Conservation (phyloP, 2,888 invertebrate species). For the Orthonychiurus folsomi region DNA sequence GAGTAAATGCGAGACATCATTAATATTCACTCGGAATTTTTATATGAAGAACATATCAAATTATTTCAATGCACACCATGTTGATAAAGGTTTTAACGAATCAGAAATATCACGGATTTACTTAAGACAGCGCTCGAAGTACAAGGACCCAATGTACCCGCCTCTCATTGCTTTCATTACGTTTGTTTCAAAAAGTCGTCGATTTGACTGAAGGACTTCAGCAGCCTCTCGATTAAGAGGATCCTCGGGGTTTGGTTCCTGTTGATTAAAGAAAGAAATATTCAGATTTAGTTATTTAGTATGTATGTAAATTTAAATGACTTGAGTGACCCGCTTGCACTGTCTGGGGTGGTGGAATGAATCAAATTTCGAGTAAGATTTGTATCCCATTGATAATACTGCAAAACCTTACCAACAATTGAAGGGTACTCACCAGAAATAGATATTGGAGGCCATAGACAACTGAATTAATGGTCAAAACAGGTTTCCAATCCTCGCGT, state of each 20-base stretch:
- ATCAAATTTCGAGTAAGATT: too few relatives aligned
- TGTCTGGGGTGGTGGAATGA: too few relatives aligned
- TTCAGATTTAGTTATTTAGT: too few relatives aligned
- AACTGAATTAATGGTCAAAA: slow-evolving; percentile 92
- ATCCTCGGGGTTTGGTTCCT: slow-evolving; percentile 99
- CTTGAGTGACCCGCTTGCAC: too few relatives aligned
- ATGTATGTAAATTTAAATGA: too few relatives aligned
- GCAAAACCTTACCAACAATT: neutral
- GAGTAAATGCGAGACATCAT: too few relatives aligned
- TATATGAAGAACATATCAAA: too few relatives aligned
- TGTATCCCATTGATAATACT: too few relatives aligned
- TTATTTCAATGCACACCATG: too few relatives aligned
- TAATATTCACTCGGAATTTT: too few relatives aligned
- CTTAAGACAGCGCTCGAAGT: slow-evolving; percentile 93
- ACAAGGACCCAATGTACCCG: slow-evolving; percentile 84
- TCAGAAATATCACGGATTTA: slow-evolving; percentile 53
- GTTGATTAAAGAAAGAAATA: slow-evolving; percentile 36
- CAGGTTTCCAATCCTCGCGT: slow-evolving; percentile 98
- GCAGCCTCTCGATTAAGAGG: slow-evolving; percentile 97
- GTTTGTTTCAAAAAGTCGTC: slow-evolving; percentile 89
- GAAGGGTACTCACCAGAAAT: slow-evolving; percentile 65
- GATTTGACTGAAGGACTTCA: slow-evolving; percentile 87
- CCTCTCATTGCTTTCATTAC: slow-evolving; percentile 94
- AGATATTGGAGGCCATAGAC: slow-evolving; percentile 96
- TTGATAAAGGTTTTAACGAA: too few relatives aligned